A percentile compares a stretch with the other conserved stretches of the same genome.
Evolutionary conservation across 2,888 invertebrate genomes (phyloP).

Genomic region (Andrena bucephala): DNA sequence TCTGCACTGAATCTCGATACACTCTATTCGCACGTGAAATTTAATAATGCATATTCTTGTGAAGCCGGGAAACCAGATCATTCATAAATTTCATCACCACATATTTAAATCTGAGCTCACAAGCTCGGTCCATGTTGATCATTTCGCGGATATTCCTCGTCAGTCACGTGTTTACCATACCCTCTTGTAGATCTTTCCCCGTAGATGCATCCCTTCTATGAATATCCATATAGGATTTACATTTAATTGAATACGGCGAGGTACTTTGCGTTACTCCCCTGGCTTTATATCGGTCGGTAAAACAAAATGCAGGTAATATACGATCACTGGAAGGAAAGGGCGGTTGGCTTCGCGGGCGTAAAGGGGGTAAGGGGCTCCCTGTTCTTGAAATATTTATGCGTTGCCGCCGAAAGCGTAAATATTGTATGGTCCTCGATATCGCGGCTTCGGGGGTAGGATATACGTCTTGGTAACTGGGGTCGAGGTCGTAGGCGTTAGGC

Average conservation of each 20-base stretch:
- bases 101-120: too few species aligned
- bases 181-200: slow-evolving; percentile 4
- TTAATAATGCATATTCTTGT: neutral
- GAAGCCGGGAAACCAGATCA: too few species aligned
- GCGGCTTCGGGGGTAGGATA: slow-evolving; percentile 44
- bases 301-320: slow-evolving; percentile 52
- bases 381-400: slow-evolving; percentile 79
- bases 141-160: neutral
- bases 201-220: slow-evolving; percentile 30
- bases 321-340: slow-evolving; percentile 49
- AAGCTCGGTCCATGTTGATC: neutral
- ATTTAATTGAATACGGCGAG: slow-evolving; percentile 50
- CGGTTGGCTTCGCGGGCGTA: slow-evolving; percentile 38
- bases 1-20: neutral
- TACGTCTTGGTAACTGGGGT: slow-evolving; percentile 53
- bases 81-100: too few species aligned
- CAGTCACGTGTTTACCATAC: neutral
- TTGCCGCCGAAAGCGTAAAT: slow-evolving; percentile 76
- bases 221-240: slow-evolving; percentile 54
- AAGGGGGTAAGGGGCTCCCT: slow-evolving; percentile 67
- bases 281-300: slow-evolving; percentile 46
- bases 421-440: slow-evolving; percentile 71
- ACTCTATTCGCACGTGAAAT: neutral
- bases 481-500: slow-evolving; percentile 51
- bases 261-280: slow-evolving; percentile 41